phyloP scores from a whole-genome alignment of 1,140 invertebrate species.

The Caligus rogercresseyi region DNA sequence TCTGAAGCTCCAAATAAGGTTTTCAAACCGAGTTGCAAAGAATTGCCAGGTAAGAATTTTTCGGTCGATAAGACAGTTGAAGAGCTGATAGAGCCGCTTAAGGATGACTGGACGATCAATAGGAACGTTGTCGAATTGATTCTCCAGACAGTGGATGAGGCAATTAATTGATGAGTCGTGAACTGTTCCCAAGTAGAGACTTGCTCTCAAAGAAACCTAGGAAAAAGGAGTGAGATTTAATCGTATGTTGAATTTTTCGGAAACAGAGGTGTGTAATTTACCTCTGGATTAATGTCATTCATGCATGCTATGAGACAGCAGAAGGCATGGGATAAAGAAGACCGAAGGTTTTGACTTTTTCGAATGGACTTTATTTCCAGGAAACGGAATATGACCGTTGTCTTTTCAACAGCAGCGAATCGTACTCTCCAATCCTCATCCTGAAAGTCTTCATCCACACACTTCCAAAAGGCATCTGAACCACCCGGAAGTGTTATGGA shows the following conservation, averaged over 20 bases:
- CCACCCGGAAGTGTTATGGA: conserved; percentile 80
- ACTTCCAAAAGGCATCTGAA: conserved; percentile 80
- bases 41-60: conserved; percentile 91
- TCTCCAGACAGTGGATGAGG: conserved; percentile 66
- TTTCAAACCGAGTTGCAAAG: conserved; percentile 91
- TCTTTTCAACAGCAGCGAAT: conserved; percentile 72
- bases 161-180: conserved; percentile 36
- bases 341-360: conserved; percentile 63
- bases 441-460: conserved; percentile 84
- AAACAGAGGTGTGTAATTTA: no score
- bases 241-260: no score
- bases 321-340: conserved; percentile 86
- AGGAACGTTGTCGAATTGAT: conserved; percentile 83
- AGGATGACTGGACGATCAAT: conserved; percentile 90
- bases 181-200: conserved; percentile 22
- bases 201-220: conserved; percentile 5
- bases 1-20: conserved; percentile 84
- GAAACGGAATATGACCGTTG: conserved; percentile 75
- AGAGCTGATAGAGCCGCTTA: conserved; percentile 83
- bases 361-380: conserved; percentile 71
- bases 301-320: conserved; percentile 88
- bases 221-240: no score
- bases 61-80: conserved; percentile 75
- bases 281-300: conserved; percentile 84
- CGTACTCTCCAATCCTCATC: conserved; percentile 67